Evolutionary conservation across 2,797 vertebrate species (phyloP).

Genomic region (Danio tinwini): DNA sequence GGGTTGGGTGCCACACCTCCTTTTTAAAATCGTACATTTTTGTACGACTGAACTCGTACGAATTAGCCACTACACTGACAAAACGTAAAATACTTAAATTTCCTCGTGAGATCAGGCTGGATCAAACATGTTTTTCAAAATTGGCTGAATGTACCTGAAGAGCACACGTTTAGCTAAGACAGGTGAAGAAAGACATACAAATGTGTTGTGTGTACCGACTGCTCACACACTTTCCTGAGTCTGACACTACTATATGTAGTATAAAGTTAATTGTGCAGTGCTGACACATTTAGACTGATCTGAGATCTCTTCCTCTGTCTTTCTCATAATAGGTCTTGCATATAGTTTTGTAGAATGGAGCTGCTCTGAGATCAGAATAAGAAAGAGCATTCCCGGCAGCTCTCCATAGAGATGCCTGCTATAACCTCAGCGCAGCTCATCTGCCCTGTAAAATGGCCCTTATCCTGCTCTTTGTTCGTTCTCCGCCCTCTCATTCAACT

Average conservation of each 20-base stretch:
- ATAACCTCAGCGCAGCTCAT: slow-evolving; percentile 79
- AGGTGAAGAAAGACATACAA: slow-evolving; percentile 56
- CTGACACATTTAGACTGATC: slow-evolving; percentile 35
- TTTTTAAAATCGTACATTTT: no score
- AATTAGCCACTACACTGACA: no score
- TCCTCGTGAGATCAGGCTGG: no score
- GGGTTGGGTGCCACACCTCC: no score
- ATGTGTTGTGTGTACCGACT: slow-evolving; percentile 44
- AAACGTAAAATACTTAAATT: no score
- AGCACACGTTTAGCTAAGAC: neutral
- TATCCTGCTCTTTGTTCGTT: slow-evolving; percentile 78
- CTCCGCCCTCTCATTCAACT: slow-evolving; percentile 68
- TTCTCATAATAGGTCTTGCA: neutral
- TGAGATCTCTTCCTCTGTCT: slow-evolving; percentile 1
- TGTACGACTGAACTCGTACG: no score
- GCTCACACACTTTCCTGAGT: slow-evolving; percentile 11
- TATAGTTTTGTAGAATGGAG: slow-evolving; percentile 49
- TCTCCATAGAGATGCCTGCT: slow-evolving; percentile 63
- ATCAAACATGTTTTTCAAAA: no score
- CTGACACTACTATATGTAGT: slow-evolving; percentile 24
- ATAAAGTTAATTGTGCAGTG: neutral
- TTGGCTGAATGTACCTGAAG: no score
- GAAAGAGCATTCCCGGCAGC: slow-evolving; percentile 38
- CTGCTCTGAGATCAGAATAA: slow-evolving; percentile 57
- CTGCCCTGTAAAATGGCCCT: slow-evolving; percentile 78